Percentiles rank a stretch among this genome's conserved stretches.
Conservation (phyloP, 2,797 vertebrate species). For the Poeciliopsis paucimaculata region DNA sequence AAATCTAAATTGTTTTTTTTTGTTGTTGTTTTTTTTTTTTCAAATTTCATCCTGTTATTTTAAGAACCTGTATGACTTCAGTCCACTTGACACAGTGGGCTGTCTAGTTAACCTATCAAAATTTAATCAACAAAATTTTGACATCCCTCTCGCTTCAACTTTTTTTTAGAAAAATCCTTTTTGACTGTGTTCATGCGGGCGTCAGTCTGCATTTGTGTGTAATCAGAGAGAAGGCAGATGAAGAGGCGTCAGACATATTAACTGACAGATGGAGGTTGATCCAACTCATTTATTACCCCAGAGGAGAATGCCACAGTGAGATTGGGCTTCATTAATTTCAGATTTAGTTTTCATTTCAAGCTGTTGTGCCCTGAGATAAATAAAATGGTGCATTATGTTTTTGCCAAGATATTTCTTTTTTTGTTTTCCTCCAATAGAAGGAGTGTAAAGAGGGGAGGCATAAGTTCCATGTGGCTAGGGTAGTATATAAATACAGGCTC, state of each 20-base stretch:
- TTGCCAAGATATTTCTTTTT: slow-evolving; percentile 93
- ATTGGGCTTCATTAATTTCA: slow-evolving; percentile 99
- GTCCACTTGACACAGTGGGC: slow-evolving; percentile 36
- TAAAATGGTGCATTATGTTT: slow-evolving; percentile 99
- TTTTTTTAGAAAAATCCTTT: slow-evolving; percentile 51
- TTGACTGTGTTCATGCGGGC: slow-evolving; percentile 31
- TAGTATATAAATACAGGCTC: slow-evolving; percentile 83
- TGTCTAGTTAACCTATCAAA: slow-evolving; percentile 50
- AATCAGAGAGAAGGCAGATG: slow-evolving; percentile 86
- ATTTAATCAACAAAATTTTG: slow-evolving; percentile 56
- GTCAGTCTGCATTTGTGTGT: slow-evolving; percentile 60
- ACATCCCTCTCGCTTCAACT: slow-evolving; percentile 52
- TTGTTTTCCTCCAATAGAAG: slow-evolving; percentile 90
- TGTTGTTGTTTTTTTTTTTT: neutral
- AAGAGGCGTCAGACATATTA: slow-evolving; percentile 98
- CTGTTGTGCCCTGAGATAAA: slow-evolving; percentile 99
- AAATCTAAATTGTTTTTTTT: slow-evolving; percentile 28
- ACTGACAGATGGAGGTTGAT: slow-evolving; percentile 99
- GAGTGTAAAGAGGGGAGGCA: slow-evolving; percentile 79
- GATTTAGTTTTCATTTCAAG: slow-evolving; percentile 99
- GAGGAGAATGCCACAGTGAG: slow-evolving; percentile 99
- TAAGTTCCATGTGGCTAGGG: slow-evolving; percentile 81
- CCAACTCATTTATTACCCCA: slow-evolving; percentile 99
- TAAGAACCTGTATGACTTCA: slow-evolving; percentile 19
- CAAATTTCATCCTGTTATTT: slow-evolving; percentile 1